Base-by-base conservation (phyloP, 2,797 vertebrate genomes). In the Passerculus sandwichensis region DNA sequence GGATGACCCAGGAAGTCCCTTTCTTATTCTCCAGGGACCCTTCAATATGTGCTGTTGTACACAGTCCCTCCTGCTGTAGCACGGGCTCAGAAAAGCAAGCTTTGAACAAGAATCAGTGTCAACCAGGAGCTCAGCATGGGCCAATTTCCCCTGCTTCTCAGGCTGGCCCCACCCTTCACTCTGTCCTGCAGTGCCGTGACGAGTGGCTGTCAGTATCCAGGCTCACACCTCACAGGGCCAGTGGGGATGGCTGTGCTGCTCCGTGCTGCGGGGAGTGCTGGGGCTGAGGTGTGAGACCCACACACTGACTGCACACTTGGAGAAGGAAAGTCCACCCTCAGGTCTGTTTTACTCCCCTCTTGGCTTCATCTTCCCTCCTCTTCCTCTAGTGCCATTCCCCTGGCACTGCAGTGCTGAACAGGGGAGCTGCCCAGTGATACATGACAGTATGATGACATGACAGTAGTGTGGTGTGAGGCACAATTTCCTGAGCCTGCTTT, bases 221-320 rank as follows among this genome's bases (percentile, higher is more conserved):
- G 40, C 86, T 66, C 30, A 12, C 15, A 66, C 48, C 57, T 36
- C 72, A 12, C 61, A 53, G 45, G 56, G 47, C 32, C 40, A 4
- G 0, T 10, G 23, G 45, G 56, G 4, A 66, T 29, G 23, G 18
- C 66, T 38, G 20, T 0, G 6, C 59, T 51, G 17, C 9, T 71
- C 25, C 0, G 0, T n/a, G 22, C 59, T 62, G n/a, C 0, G 0
- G 22, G 25, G 8, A 29, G 14, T 38, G 47, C 67, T n/a, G 64
- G 60, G 44, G 26, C 60, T 44, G 22, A 36, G 40, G 23, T 51
- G 30, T 15, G 11, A 70, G 48, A 40, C 64, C 66, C 56, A 23
- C 30, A 47, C 15, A 9, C 22, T 48, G 62, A 30, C 15, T 67
- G 60, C 57, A 80, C 42, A 11, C 22, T 0, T 27, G 48, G 15